phyloP scores from a whole-genome alignment of 2,888 invertebrate species.

The Brachyptera putata region DNA sequence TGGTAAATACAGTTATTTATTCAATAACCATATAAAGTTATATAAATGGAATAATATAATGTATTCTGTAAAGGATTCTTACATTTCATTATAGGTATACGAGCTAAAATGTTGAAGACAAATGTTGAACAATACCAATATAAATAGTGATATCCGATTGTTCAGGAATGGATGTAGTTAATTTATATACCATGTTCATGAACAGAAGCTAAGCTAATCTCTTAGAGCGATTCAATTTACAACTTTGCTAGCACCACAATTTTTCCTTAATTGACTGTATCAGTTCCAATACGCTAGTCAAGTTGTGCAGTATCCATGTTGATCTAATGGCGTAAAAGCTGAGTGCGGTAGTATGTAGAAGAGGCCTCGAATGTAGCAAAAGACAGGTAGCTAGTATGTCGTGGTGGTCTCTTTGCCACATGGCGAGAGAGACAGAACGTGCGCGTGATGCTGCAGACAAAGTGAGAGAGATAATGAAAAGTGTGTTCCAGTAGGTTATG shows the following conservation, averaged over 20 bases:
- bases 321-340: not conserved
- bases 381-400: slow-evolving; percentile 4
- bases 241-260: slow-evolving; percentile 23
- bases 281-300: not conserved
- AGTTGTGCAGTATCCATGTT: slow-evolving; percentile 2
- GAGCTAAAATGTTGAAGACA: slow-evolving; percentile 7
- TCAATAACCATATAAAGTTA: not conserved
- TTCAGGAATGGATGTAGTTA: not conserved
- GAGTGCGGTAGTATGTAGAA: too few relatives aligned
- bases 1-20: not conserved
- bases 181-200: slow-evolving; percentile 4
- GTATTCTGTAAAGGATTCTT: not conserved
- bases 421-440: too few relatives aligned
- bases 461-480: too few relatives aligned
- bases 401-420: not conserved
- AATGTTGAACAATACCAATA: slow-evolving; percentile 6
- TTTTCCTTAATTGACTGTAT: slow-evolving; percentile 29
- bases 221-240: slow-evolving; percentile 27
- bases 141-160: slow-evolving; percentile 19
- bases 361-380: not conserved
- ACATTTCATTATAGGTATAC: too few relatives aligned
- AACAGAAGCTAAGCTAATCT: slow-evolving; percentile 25
- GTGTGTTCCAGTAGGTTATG: too few relatives aligned
- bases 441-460: too few relatives aligned
- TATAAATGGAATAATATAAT: not conserved